Percentiles rank a stretch among this genome's conserved stretches.
Conservation (phyloP, 1,140 invertebrate genomes). For the Macrobrachium rosenbergii region DNA sequence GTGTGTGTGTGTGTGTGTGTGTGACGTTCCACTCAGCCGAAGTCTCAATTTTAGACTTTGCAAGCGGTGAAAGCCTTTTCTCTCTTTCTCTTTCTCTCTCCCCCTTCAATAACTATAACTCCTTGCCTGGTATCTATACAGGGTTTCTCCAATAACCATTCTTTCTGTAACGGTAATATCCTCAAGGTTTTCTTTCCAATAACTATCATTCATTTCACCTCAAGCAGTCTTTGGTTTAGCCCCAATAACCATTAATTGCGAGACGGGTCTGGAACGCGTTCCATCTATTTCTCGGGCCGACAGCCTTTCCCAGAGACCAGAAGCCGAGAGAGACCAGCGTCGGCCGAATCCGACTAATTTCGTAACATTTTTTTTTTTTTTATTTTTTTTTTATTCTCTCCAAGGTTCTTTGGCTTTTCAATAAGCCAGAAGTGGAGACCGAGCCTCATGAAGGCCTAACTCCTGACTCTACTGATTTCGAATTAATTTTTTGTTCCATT, state of each 20-base stretch:
- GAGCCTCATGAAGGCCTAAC: no score
- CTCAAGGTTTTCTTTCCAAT: constrained; percentile 18
- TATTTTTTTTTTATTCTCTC: no score
- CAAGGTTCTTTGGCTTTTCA: no score
- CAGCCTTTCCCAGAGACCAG: not conserved
- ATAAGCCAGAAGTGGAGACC: no score
- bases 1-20: no score
- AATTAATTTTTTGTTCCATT: no score
- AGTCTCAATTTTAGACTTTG: no score
- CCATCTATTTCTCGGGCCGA: constrained; percentile 9
- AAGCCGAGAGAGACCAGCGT: not conserved
- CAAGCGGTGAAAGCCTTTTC: no score
- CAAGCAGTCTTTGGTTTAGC: constrained; percentile 32
- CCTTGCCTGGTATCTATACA: constrained; percentile 18
- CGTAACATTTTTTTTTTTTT: no score
- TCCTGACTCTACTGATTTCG: no score
- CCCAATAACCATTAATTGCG: constrained; percentile 25
- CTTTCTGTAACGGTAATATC: constrained; percentile 21
- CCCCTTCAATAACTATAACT: constrained; percentile 17
- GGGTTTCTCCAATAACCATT: constrained; percentile 35
- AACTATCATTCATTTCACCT: constrained; percentile 37
- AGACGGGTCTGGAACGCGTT: not conserved
- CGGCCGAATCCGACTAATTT: no score
- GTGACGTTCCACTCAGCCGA: no score
- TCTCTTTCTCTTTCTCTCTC: not conserved